Evolutionary conservation across 2,113 vertebrate genomes (phyloP).

Genomic region (Saccopteryx bilineata): DNA sequence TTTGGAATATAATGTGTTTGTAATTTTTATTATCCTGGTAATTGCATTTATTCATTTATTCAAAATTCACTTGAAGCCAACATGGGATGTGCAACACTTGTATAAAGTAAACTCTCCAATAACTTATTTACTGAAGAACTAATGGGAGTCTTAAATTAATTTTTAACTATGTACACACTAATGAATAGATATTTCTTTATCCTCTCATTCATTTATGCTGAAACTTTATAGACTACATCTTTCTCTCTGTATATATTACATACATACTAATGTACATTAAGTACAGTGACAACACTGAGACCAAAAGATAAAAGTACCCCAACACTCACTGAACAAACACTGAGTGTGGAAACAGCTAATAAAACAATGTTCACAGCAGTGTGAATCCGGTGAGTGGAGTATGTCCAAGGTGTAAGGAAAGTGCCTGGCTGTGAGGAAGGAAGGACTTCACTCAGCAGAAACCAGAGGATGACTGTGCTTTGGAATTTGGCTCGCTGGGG

Average conservation of each 20-base stretch:
- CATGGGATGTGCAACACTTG: background rate
- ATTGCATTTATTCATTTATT: background rate
- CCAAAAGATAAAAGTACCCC: background rate
- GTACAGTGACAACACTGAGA: background rate
- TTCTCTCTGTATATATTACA: background rate
- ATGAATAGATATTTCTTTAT: background rate
- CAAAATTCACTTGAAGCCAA: constrained; percentile 46
- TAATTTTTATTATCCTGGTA: constrained; percentile 15
- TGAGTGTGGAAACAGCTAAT: background rate
- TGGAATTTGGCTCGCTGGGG: background rate
- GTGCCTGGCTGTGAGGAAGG: background rate
- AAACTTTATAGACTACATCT: background rate
- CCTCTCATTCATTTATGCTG: background rate
- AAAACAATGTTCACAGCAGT: background rate
- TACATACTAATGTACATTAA: background rate
- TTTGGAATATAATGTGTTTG: background rate
- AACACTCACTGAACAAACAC: background rate
- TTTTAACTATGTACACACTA: background rate
- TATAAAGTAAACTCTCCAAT: background rate
- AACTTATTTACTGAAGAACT: background rate
- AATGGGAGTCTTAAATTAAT: background rate
- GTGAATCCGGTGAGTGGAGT: fast-evolving
- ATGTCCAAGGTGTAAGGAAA: background rate
- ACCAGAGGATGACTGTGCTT: background rate
- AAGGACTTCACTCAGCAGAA: background rate